Evolutionary conservation across 2,113 vertebrate genomes (phyloP).

Genomic region (Eleginops maclovinus): DNA sequence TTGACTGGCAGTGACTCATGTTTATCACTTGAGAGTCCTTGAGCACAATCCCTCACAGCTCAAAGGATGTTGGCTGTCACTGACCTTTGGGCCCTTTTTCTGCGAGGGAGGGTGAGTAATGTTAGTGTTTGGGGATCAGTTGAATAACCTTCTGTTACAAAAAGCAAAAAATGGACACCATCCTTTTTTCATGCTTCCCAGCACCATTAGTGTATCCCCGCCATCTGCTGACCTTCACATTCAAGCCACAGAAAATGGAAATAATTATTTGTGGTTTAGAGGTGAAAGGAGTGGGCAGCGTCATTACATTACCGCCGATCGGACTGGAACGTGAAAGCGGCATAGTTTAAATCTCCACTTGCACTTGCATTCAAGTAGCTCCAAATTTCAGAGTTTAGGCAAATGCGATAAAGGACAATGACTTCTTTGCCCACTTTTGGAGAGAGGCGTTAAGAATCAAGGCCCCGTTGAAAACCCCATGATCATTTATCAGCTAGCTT

Average conservation of each 20-base stretch:
- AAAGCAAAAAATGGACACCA: not conserved
- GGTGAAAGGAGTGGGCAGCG: slow-evolving; percentile 24
- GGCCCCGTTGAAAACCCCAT: not conserved
- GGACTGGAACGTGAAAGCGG: not conserved
- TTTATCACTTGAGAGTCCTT: slow-evolving; percentile 47
- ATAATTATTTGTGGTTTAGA: slow-evolving; percentile 34
- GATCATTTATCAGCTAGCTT: slow-evolving; percentile 8
- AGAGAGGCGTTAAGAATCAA: slow-evolving; percentile 10
- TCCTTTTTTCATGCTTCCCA: slow-evolving; percentile 5
- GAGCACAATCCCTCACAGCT: slow-evolving; percentile 23
- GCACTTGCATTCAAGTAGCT: slow-evolving; percentile 5
- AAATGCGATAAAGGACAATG: not conserved
- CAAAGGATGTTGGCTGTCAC: slow-evolving; percentile 3
- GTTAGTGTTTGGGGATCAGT: not conserved
- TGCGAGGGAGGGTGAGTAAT: slow-evolving; percentile 4
- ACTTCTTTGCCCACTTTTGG: not conserved
- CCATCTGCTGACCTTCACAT: slow-evolving; percentile 59
- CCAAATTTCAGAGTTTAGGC: slow-evolving; percentile 1
- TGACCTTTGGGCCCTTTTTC: slow-evolving; percentile 23
- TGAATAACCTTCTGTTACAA: not conserved
- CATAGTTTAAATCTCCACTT: not conserved
- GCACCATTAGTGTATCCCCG: slow-evolving; percentile 14
- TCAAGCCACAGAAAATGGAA: slow-evolving; percentile 18
- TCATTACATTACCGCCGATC: not conserved
- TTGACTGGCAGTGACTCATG: slow-evolving; percentile 30